phyloP scores from a whole-genome alignment of 2,888 invertebrate species.

The Lydus trimaculatus region DNA sequence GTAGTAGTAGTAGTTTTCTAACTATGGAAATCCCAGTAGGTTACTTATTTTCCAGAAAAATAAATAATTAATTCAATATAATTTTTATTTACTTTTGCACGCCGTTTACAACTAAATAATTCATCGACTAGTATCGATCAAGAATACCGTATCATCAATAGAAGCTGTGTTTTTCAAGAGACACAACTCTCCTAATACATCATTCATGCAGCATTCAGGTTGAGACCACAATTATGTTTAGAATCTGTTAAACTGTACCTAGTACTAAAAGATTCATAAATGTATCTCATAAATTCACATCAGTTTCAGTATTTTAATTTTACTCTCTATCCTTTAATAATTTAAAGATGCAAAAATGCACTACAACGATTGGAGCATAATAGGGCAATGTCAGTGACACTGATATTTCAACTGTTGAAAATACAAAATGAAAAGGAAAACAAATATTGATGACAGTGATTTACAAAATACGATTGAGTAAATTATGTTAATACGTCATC shows the following conservation, averaged over 20 bases:
- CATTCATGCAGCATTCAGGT: constrained; percentile 37
- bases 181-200: constrained; percentile 33
- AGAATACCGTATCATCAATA: background rate
- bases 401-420: too few relatives aligned
- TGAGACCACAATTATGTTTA: constrained; percentile 42
- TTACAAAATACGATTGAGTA: constrained; percentile 46
- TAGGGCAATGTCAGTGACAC: constrained; percentile 36
- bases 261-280: constrained; percentile 41
- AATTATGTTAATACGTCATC: constrained; percentile 46
- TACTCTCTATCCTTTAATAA: constrained; percentile 49
- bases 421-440: background rate
- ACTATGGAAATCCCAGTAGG: too few relatives aligned
- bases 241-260: constrained; percentile 43
- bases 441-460: constrained; percentile 47
- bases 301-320: constrained; percentile 47
- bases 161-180: constrained; percentile 1
- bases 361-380: constrained; percentile 47
- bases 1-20: too few relatives aligned
- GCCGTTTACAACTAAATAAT: constrained; percentile 11
- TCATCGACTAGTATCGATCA: constrained; percentile 8
- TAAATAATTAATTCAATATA: background rate
- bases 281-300: constrained; percentile 42
- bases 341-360: constrained; percentile 48
- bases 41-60: background rate
- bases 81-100: background rate